Percentiles rank a stretch among this genome's conserved stretches.
Conservation (phyloP, 2,797 vertebrate genomes). For the Lophura swinhoii region DNA sequence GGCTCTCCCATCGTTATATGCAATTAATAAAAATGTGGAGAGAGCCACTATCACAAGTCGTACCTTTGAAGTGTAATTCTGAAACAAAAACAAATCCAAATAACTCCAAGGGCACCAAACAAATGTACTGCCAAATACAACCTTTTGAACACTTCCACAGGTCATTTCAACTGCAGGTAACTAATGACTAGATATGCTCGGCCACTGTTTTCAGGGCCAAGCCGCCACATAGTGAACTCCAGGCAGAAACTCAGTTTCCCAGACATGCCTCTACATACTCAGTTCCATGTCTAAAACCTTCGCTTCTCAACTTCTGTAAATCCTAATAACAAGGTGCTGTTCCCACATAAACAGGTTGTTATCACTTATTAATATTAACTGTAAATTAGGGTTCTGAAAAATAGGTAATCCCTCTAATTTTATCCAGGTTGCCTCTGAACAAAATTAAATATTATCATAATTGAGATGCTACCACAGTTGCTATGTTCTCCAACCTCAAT, state of each 20-base stretch:
- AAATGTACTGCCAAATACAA: neutral
- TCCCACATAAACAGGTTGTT: neutral
- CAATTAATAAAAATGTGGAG: neutral
- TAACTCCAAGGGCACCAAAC: neutral
- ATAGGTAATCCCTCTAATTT: neutral
- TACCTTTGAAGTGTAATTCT: neutral
- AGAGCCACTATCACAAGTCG: neutral
- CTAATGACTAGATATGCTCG: neutral
- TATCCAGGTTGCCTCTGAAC: too few relatives aligned
- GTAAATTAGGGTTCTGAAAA: neutral
- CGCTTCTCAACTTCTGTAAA: neutral
- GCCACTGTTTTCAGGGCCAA: neutral
- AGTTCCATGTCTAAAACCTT: neutral
- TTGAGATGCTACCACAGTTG: neutral
- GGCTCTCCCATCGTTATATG: neutral
- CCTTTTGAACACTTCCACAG: neutral
- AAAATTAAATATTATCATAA: neutral
- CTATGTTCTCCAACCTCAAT: neutral
- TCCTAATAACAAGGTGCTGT: neutral
- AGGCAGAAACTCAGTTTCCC: neutral
- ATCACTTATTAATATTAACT: neutral
- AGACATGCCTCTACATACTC: rapidly evolving
- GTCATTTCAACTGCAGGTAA: neutral
- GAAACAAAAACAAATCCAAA: neutral
- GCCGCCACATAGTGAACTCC: neutral